Conservation (phyloP, 2,113 vertebrate genomes). For the Marmota flaviventris region DNA sequence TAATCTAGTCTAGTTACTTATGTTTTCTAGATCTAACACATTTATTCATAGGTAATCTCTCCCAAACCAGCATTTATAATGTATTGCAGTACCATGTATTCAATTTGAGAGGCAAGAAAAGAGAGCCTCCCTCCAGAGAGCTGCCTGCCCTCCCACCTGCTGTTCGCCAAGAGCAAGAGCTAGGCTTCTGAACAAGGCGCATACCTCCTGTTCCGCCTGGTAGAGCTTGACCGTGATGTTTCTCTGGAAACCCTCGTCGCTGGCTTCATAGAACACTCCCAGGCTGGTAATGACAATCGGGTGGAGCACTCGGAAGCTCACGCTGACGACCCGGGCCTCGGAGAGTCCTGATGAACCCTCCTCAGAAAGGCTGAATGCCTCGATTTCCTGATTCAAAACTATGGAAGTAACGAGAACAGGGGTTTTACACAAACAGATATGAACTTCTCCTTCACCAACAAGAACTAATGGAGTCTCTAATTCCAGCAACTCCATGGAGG, state of each 20-base stretch:
- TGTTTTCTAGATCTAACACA: background rate
- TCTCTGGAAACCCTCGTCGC: conserved; percentile 89
- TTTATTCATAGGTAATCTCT: background rate
- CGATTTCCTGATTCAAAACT: conserved; percentile 93
- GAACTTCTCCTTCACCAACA: background rate
- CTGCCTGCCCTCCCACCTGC: background rate
- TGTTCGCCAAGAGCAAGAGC: background rate
- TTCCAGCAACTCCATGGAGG: too few relatives aligned
- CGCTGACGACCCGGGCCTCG: conserved; percentile 92
- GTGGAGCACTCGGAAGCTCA: conserved; percentile 97
- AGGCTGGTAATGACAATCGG: conserved; percentile 96
- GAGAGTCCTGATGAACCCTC: conserved; percentile 86
- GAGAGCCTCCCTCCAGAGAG: background rate
- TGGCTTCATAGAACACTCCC: conserved; percentile 93
- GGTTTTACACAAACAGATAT: background rate
- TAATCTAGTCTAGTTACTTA: background rate
- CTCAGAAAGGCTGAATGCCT: conserved; percentile 91
- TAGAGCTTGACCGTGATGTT: conserved; percentile 97
- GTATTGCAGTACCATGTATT: background rate
- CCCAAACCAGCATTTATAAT: background rate
- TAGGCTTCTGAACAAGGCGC: background rate
- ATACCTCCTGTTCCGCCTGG: conserved; percentile 97
- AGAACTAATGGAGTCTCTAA: background rate
- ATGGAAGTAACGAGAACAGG: conserved; percentile 57
- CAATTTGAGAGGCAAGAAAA: background rate